Conservation (phyloP, 2,888 invertebrate species). For the Pristionchus arcanus region DNA sequence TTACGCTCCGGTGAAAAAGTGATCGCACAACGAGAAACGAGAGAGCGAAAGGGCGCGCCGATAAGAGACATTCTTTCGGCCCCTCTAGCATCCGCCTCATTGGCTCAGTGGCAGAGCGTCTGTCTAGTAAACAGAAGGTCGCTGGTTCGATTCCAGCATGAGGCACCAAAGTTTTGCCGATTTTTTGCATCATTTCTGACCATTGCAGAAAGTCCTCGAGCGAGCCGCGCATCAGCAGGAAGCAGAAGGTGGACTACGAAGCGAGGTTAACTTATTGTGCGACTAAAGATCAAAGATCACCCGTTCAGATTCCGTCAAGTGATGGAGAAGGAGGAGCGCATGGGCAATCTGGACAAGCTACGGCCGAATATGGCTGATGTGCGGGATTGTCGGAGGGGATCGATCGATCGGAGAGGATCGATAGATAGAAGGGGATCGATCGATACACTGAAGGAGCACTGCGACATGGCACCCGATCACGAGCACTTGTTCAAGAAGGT, state of each 20-base stretch:
- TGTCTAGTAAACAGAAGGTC: constrained; percentile 58
- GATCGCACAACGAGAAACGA: neutral
- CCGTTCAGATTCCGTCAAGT: constrained; percentile 61
- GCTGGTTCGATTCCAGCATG: constrained; percentile 59
- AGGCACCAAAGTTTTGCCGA: constrained; percentile 53
- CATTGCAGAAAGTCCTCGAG: constrained; percentile 46
- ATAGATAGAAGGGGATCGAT: constrained; percentile 29
- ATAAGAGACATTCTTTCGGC: neutral
- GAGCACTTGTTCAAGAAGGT: constrained; percentile 72
- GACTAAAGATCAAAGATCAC: neutral
- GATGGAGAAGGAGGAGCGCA: constrained; percentile 64
- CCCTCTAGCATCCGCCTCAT: constrained; percentile 24
- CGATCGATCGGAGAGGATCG: constrained; percentile 15
- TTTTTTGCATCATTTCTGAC: neutral
- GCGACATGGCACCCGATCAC: constrained; percentile 55
- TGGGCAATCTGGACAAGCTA: constrained; percentile 50
- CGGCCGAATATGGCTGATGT: constrained; percentile 44
- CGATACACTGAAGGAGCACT: constrained; percentile 53
- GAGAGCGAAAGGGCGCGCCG: constrained; percentile 6
- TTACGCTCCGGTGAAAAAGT: neutral
- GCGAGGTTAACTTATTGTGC: constrained; percentile 58
- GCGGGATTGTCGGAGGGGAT: constrained; percentile 20
- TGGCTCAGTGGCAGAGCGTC: constrained; percentile 58
- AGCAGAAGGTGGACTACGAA: constrained; percentile 67
- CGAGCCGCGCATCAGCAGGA: constrained; percentile 53